A percentile compares a stretch with the other conserved stretches of the same genome.
Conservation (phyloP, 2,797 vertebrate species). For the Sebastes variabilis region DNA sequence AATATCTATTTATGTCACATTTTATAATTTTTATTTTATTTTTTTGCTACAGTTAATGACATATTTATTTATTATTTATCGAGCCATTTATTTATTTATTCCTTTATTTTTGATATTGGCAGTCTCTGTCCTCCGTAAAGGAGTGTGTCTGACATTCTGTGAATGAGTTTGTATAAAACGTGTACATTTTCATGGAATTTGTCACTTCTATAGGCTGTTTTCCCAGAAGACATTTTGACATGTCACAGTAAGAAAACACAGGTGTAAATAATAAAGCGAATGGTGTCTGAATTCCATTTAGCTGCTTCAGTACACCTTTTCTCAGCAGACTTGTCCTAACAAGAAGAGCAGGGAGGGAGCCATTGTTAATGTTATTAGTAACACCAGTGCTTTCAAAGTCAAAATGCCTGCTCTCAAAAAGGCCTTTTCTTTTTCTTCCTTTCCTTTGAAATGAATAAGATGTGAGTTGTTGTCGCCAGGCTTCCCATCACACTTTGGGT, state of each 20-base stretch:
- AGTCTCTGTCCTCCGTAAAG: accelerated
- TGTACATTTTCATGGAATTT: background rate
- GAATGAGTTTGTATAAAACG: background rate
- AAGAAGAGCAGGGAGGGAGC: background rate
- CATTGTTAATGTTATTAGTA: background rate
- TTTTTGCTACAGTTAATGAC: too few relatives aligned
- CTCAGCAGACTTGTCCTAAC: background rate
- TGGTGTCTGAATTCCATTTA: background rate
- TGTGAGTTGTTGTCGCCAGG: background rate
- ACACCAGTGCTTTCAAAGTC: background rate
- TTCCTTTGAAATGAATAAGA: background rate
- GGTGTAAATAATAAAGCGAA: background rate
- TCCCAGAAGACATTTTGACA: background rate
- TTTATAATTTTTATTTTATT: too few relatives aligned
- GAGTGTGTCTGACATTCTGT: background rate
- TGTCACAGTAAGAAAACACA: background rate
- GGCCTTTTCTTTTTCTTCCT: background rate
- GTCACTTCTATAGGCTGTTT: background rate
- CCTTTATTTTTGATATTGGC: too few relatives aligned
- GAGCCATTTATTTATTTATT: too few relatives aligned
- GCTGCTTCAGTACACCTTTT: background rate
- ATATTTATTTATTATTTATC: too few relatives aligned
- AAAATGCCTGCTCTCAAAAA: background rate
- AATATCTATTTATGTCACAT: too few relatives aligned
- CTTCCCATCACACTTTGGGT: background rate